Evolutionary conservation across 2,797 vertebrate genomes (phyloP).

Genomic region (Aldrovandia affinis): DNA sequence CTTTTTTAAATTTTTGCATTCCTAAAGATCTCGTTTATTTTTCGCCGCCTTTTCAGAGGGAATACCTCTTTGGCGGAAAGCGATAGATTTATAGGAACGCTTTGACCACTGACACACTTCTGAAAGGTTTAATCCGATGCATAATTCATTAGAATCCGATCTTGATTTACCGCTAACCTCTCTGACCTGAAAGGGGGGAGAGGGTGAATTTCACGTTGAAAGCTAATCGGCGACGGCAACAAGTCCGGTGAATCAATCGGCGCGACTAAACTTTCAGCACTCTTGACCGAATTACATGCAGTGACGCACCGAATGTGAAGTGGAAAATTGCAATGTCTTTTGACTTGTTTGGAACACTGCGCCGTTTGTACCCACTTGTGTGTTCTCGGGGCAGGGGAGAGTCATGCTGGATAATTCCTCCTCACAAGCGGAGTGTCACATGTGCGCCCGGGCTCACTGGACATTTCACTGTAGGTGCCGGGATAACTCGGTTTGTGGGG

Average conservation of each 20-base stretch:
- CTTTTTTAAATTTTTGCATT: constrained; percentile 9
- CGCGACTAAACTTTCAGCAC: constrained; percentile 6
- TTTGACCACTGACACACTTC: constrained; percentile 32
- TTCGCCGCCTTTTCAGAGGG: constrained; percentile 22
- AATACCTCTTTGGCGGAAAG: constrained; percentile 29
- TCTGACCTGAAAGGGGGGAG: not conserved
- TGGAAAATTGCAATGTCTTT: not conserved
- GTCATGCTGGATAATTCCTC: constrained; percentile 9
- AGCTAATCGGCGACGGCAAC: not conserved
- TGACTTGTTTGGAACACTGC: not conserved
- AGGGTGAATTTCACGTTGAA: not conserved
- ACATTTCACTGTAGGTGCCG: not conserved
- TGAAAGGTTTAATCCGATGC: constrained; percentile 40
- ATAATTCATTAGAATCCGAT: constrained; percentile 33
- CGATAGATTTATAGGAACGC: not conserved
- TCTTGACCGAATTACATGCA: not conserved
- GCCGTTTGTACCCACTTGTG: not conserved
- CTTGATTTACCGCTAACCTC: not conserved
- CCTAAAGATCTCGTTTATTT: constrained; percentile 10
- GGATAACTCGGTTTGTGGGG: not conserved
- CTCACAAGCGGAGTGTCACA: not conserved
- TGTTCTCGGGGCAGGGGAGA: not conserved
- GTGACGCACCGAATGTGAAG: not conserved
- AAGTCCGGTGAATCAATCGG: constrained; percentile 8
- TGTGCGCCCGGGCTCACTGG: not conserved